Evolutionary conservation across 2,888 invertebrate species (phyloP), one percentile per base, ranked within the genome.

Genomic region (Lamproptera curius): DNA sequence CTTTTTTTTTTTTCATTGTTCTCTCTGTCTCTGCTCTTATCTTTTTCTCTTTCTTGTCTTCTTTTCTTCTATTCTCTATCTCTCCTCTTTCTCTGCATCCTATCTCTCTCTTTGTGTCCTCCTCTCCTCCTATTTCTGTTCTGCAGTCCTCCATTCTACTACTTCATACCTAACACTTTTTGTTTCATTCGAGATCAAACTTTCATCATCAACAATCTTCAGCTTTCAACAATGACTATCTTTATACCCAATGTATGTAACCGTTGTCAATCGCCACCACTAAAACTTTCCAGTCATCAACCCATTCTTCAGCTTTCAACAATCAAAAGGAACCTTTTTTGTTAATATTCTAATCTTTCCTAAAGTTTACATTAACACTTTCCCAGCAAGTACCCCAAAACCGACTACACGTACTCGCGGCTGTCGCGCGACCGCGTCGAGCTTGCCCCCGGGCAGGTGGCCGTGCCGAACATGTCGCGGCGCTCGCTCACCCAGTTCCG

Each of bases 391-490:
- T 95, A 93, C 72, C 96, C 95, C 3, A 97, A 97, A 84, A 97
- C 96, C 52, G 96, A 96, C 80, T 96, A 95, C 84, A 96, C 96
- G 6, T 97, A 97, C 76, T 95, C 96, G 1, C 91, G 90, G 54
- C 84, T 93, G 59, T 96, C 95, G n/a, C 92, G 92, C 58, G 94
- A 94, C 84, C 92, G 95, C 42, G 92, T 93, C 59, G 94, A 94
- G 73, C 82, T 95, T 47, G 93, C 93, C 0, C 94, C 94, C 0
- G 95, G 95, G 1, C 90, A 95, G 46, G 89, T 95, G 55, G 93
- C 93, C 16, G 94, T 95, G 90, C 96, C 96, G 2, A 96, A 97
- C 78, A 96, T 97, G 96, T 95, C 95, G 1, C 91, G 96, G 2
- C 90, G 91, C 48, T 92, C 94, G 46, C 83, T 93, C 42, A 82